phyloP scores from a whole-genome alignment of 2,888 invertebrate species.

The Xanthorhoe spadicearia region DNA sequence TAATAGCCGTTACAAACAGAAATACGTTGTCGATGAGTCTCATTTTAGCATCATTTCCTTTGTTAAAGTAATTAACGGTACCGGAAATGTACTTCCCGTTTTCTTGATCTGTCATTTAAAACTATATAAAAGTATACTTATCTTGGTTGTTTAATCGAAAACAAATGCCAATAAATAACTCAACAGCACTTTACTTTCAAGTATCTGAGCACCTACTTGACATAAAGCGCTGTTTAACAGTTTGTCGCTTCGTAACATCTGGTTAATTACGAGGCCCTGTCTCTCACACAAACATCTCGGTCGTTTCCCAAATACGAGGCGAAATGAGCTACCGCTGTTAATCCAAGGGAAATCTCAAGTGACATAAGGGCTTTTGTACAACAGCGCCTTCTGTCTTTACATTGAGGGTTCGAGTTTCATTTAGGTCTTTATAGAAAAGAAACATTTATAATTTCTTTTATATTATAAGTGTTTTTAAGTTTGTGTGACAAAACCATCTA shows the following conservation, averaged over 20 bases:
- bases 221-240: slow-evolving; percentile 31
- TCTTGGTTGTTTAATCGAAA: neutral
- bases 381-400: neutral
- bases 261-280: slow-evolving; percentile 29
- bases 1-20: no score
- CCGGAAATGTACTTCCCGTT: no score
- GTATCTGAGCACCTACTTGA: slow-evolving; percentile 24
- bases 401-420: no score
- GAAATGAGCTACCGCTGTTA: slow-evolving; percentile 39
- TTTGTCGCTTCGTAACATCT: slow-evolving; percentile 30
- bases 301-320: slow-evolving; percentile 20
- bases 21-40: no score
- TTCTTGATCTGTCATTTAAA: no score
- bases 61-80: no score
- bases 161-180: slow-evolving; percentile 19
- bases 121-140: no score
- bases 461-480: no score
- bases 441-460: no score
- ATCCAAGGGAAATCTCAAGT: slow-evolving; percentile 37
- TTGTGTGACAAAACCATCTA: no score
- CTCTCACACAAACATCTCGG: slow-evolving; percentile 27
- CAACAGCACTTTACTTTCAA: slow-evolving; percentile 15
- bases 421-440: no score
- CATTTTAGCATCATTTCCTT: no score
- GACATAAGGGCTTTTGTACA: slow-evolving; percentile 10